A percentile compares a stretch with the other conserved stretches of the same genome.
Conservation (phyloP, 2,797 vertebrate species). For the Sebastes oblongus region DNA sequence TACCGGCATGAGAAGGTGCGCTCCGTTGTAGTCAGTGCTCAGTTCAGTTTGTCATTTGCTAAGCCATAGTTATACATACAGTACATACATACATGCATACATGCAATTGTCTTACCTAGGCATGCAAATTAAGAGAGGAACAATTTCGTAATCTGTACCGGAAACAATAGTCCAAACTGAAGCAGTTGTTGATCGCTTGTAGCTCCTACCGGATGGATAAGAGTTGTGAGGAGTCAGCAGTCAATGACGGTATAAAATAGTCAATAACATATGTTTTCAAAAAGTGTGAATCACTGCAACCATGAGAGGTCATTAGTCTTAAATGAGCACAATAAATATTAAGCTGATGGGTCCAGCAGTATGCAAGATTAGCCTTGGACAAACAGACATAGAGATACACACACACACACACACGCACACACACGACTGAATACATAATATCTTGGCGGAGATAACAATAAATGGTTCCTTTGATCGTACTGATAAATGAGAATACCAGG, state of each 20-base stretch:
- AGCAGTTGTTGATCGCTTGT: background rate
- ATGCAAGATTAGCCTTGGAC: background rate
- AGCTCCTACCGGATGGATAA: background rate
- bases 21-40: background rate
- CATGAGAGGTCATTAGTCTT: background rate
- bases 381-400: background rate
- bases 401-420: too few species aligned
- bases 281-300: background rate
- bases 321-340: background rate
- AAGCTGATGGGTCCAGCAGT: background rate
- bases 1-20: background rate
- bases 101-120: too few species aligned
- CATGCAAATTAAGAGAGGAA: background rate
- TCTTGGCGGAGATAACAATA: background rate
- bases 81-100: too few species aligned
- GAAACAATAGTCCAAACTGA: background rate
- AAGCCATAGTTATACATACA: too few species aligned
- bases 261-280: background rate
- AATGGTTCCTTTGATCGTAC: background rate
- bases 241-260: background rate
- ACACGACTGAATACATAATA: background rate
- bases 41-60: background rate
- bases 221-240: background rate
- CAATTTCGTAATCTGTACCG: accelerated
- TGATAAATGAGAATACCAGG: background rate